A percentile compares a stretch with the other conserved stretches of the same genome.
These are phyloP conservation scores for Polypterus bichir DNA, from an alignment of 2,113 vertebrate species.

Conservation along the genomic window DNA sequence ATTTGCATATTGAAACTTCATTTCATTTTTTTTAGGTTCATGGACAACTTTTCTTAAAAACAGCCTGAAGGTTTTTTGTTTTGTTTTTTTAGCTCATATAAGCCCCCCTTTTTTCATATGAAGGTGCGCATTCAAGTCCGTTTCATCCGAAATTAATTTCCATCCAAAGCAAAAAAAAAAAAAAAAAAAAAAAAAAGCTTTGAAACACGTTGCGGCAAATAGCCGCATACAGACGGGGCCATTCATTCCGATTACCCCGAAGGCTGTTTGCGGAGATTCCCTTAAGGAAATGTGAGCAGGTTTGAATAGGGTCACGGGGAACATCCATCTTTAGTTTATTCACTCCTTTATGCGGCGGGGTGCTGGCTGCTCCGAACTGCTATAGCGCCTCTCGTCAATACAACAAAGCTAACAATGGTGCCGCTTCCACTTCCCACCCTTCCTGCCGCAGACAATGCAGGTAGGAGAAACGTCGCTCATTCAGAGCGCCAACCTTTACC, in stretches of 20 bases:
- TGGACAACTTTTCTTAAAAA: no score
- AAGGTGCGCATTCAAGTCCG: no score
- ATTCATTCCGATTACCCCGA: not conserved
- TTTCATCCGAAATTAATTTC: no score
- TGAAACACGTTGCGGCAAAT: not conserved
- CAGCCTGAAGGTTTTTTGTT: no score
- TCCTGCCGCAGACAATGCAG: slow-evolving; percentile 23
- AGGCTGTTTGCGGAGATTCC: not conserved
- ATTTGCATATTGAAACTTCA: no score
- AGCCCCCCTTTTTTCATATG: no score
- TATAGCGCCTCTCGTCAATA: slow-evolving; percentile 12
- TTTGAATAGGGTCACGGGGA: slow-evolving; percentile 9
- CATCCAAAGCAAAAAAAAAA: no score
- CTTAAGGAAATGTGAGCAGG: not conserved
- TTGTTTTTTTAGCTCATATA: no score
- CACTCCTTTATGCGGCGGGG: slow-evolving; percentile 24
- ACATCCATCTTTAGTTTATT: slow-evolving; percentile 10
- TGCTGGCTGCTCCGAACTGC: slow-evolving; percentile 17
- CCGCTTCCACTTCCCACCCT: slow-evolving; percentile 22
- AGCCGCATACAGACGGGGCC: not conserved
- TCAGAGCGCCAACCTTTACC: slow-evolving; percentile 32
- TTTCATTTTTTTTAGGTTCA: no score
- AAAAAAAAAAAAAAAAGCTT: not conserved
- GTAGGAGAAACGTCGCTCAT: slow-evolving; percentile 31
- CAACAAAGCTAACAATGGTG: slow-evolving; percentile 24